phyloP scores from a whole-genome alignment of 2,888 invertebrate species.

The Lycia hirtaria region DNA sequence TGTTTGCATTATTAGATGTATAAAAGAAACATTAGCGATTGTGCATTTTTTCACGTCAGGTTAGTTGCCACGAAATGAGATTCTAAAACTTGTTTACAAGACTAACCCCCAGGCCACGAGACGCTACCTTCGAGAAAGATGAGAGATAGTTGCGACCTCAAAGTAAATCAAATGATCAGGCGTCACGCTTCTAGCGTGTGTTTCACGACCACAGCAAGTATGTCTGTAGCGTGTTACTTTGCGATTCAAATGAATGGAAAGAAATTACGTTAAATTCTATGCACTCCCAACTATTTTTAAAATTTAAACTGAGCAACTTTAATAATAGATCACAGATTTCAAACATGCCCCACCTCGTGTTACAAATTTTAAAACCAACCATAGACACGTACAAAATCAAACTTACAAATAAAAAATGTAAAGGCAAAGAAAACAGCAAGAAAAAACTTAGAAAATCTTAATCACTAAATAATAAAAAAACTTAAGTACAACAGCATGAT shows the following conservation, averaged over 20 bases:
- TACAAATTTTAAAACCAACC: constrained; percentile 25
- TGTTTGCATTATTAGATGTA: no score
- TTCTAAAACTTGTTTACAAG: constrained; percentile 15
- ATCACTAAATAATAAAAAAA: constrained; percentile 44
- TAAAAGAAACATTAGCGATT: no score
- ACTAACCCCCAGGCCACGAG: no score
- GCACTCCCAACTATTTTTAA: constrained; percentile 57
- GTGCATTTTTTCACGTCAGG: not conserved
- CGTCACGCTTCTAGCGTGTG: no score
- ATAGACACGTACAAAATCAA: constrained; percentile 45
- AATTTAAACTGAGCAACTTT: constrained; percentile 78
- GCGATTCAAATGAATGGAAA: constrained; percentile 22
- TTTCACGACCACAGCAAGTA: no score
- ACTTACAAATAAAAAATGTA: constrained; percentile 46
- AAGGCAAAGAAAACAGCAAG: constrained; percentile 39
- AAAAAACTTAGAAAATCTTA: constrained; percentile 50
- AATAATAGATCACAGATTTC: constrained; percentile 35
- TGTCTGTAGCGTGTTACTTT: not conserved
- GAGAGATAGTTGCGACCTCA: no score
- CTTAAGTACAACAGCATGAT: constrained; percentile 69
- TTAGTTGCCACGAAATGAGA: constrained; percentile 19
- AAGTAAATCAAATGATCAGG: no score
- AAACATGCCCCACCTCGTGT: constrained; percentile 12
- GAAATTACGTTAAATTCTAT: constrained; percentile 48
- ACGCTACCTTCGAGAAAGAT: no score